These are phyloP conservation scores for Steinernema carpocapsae DNA, from an alignment of 2,888 invertebrate genomes.

Conservation along the genomic window DNA sequence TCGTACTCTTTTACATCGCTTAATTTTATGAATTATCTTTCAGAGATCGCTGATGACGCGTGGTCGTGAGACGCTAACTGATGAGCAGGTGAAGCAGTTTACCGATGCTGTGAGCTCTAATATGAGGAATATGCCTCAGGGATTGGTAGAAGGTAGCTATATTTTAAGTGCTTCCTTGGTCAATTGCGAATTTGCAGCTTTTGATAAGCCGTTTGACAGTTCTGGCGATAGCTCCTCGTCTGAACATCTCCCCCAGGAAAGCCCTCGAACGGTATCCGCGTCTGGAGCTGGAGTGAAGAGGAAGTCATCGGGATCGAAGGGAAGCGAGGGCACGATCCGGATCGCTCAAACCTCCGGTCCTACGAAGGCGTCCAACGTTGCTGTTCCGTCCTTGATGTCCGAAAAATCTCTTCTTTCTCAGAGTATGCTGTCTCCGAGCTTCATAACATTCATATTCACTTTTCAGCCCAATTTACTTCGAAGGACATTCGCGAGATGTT, in stretches of 20 bases:
- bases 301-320: constrained; percentile 28
- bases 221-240: not conserved
- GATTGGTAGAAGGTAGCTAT: not conserved
- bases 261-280: not conserved
- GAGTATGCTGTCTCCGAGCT: not conserved
- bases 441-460: not conserved
- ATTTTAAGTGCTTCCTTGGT: too few species aligned
- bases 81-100: constrained; percentile 29
- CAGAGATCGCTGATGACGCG: constrained; percentile 19
- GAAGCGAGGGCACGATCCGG: not conserved
- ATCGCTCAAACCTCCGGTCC: constrained; percentile 19
- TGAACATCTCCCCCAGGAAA: too few species aligned
- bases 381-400: not conserved
- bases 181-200: not conserved
- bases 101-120: constrained; percentile 23
- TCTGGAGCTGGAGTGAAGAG: constrained; percentile 24
- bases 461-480: constrained; percentile 26
- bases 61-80: constrained; percentile 5
- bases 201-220: not conserved
- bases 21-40: not conserved
- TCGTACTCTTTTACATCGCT: not conserved
- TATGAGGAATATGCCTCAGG: constrained; percentile 3
- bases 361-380: constrained; percentile 17
- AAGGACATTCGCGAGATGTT: constrained; percentile 28
- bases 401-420: constrained; percentile 10